Evolutionary conservation across 1,140 invertebrate genomes (phyloP).

Genomic region (Oedothorax gibbosus): DNA sequence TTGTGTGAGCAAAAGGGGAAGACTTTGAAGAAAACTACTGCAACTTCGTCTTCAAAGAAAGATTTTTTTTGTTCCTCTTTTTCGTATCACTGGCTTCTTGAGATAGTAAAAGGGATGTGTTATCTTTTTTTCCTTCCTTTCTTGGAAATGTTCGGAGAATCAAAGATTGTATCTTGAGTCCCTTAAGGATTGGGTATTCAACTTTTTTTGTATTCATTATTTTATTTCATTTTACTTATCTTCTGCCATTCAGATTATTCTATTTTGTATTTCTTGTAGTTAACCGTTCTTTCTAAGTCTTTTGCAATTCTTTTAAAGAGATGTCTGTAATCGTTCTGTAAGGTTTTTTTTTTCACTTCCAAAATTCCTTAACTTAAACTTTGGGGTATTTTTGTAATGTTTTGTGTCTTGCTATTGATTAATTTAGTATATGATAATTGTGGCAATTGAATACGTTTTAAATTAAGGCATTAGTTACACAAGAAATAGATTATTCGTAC

Average conservation of each 20-base stretch:
- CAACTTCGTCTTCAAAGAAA: conserved; percentile 26
- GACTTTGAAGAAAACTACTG: conserved; percentile 26
- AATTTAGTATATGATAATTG: too few relatives aligned
- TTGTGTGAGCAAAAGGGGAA: background rate
- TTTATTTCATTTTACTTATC: background rate
- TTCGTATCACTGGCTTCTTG: background rate
- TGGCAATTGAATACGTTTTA: too few relatives aligned
- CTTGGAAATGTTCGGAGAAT: conserved; percentile 8
- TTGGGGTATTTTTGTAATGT: too few relatives aligned
- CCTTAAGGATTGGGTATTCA: conserved; percentile 10
- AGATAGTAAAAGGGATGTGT: conserved; percentile 22
- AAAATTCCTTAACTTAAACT: too few relatives aligned
- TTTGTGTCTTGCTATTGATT: too few relatives aligned
- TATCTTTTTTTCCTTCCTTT: background rate
- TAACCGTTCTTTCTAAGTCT: too few relatives aligned
- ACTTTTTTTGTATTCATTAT: background rate
- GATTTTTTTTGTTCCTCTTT: conserved; percentile 15
- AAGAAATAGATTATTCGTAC: too few relatives aligned
- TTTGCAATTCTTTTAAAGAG: too few relatives aligned
- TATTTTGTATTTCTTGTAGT: background rate
- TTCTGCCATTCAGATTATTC: background rate
- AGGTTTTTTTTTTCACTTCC: too few relatives aligned
- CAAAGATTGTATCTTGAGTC: conserved; percentile 35
- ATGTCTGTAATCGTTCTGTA: too few relatives aligned
- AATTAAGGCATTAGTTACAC: too few relatives aligned